Base-by-base conservation (phyloP, 2,113 vertebrate species). In the Trachemys scripta region DNA sequence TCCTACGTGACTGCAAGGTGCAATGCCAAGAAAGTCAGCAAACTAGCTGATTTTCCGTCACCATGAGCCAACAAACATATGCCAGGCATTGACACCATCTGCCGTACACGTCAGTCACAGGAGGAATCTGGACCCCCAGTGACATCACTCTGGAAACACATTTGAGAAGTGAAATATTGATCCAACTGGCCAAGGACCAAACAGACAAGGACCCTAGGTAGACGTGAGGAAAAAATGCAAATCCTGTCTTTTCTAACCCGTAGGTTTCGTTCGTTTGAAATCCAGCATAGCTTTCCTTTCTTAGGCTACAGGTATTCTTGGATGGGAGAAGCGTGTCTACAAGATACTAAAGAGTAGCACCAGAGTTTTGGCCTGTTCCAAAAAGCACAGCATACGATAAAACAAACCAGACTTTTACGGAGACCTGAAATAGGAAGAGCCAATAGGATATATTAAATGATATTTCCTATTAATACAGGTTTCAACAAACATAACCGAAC, bases 241-340 rank as follows among this genome's bases (percentile, higher is more conserved):
- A 87, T 84, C 80, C 62, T 27, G 79, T 16, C 42, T 69, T 49
- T 69, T 75, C 53, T 85, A 94, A 96, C 80, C 53, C 27, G 10
- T 4, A 35, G 4, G 45, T 75, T 78, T 59, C 85, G 12, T 95
- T 94, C 90, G 89, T 93, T 96, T 95, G 49, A 95, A 96, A 91
- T 85, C 79, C 19, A 81, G 82, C n/a, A 59, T n/a, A 69, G n/a
- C 8, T 50, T 90, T 54, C 49, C 16, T 14, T 14, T 75, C 50
- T 65, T 10, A 59, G 72, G 69, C 50, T 75, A 59, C 80, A 92
- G 83, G n/a, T 72, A 53, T 83, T 88, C 84, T 59, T 72, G 50
- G 96, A 90, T 87, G 91, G 75, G 53, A 94, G 94, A 95, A 82
- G 94, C 79, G 59, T 95, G n/a, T 92, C 9, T 53, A 94, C 84